Conservation (phyloP, 2,888 invertebrate genomes). For the Yponomeuta malinellus region DNA sequence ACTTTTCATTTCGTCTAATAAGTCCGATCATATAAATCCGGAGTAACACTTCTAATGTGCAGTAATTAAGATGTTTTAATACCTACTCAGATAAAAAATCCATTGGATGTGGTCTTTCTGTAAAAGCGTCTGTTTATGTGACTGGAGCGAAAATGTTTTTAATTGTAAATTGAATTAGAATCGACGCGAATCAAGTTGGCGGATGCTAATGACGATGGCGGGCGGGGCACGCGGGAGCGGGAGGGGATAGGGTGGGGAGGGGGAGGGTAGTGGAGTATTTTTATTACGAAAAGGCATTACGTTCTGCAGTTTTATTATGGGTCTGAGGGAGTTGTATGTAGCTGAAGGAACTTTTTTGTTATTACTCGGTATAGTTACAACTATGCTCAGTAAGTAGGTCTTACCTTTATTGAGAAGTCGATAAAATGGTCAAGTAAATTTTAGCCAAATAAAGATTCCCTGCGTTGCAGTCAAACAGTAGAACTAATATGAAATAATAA, state of each 20-base stretch:
- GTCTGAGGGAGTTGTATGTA: background rate
- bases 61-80: no score
- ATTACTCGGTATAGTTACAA: background rate
- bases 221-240: background rate
- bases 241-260: background rate
- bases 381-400: no score
- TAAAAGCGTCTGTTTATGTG: background rate
- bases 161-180: slow-evolving; percentile 72
- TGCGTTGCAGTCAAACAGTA: no score
- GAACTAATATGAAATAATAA: no score
- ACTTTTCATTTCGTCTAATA: no score
- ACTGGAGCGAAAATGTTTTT: slow-evolving; percentile 30
- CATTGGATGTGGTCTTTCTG: background rate
- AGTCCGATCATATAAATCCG: no score
- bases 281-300: background rate
- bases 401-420: no score
- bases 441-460: no score
- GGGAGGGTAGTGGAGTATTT: background rate
- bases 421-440: no score
- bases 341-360: background rate
- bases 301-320: background rate
- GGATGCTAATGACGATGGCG: slow-evolving; percentile 32
- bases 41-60: no score
- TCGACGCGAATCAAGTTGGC: slow-evolving; percentile 57
- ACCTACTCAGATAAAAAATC: background rate